Evolutionary conservation across 2,888 invertebrate genomes (phyloP), one percentile per base, ranked within the genome.

Genomic region (Harpagoxenus sublaevis): DNA sequence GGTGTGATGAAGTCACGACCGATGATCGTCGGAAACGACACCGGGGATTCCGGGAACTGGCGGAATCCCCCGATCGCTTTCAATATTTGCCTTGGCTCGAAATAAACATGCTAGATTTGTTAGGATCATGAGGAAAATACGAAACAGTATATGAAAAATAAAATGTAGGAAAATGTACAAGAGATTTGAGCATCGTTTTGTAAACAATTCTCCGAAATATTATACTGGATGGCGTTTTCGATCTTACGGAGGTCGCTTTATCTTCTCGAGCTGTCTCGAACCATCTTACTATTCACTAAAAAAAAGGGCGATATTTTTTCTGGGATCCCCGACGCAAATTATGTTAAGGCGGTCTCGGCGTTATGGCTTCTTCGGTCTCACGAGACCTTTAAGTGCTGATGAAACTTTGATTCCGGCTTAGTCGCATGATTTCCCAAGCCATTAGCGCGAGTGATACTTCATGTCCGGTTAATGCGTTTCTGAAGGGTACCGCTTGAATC

Each of bases 401-500:
- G 55, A 77, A 83, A 83, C 66, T 66, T 65, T 77, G 83, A 83
- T 83, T 63, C 28, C 48, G 18, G 48, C 65, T 65, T 75, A 31
- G 23, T 15, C 45, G n/a, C 55, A 45, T 70, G 31, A 78, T 57
- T 57, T 62, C 71, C 57, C 71, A 53, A 66, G 45, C 71, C 35
- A 79, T 79, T 79, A 48, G 18, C 12, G 18, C 48, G 35, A 18
- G 53, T 53, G 57, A 68, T 12, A 35, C 65, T 23, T 55, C 53
- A 55, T 42, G 9, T 39, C 4, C 5, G 39, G 18, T 57, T 70
- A 57, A 70, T 68, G 31, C 9, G 0, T 42, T 68, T 23, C 15
- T 42, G 9, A 57, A 15, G 42, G n/a, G 10, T 70, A 35, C 2
- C 31, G 10, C 10, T 79, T 70, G 18, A 79, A 70, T 23, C 5